phyloP scores from a whole-genome alignment of 64 coral and sea anemone genomes.

The Platygyra sinensis region DNA sequence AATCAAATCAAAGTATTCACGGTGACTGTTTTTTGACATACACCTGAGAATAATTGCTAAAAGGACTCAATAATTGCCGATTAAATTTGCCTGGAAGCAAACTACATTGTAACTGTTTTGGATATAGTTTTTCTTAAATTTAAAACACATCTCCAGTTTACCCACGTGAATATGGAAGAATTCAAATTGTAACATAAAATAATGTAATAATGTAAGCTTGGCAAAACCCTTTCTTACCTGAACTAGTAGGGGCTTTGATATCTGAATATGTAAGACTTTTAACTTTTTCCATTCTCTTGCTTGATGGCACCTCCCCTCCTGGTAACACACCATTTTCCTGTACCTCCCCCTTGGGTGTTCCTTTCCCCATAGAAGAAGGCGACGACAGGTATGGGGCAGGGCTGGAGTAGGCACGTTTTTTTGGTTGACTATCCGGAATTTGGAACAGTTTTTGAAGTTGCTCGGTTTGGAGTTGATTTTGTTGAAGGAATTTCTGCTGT shows the following conservation, averaged over 20 bases:
- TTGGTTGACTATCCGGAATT: slow-evolving; percentile 1
- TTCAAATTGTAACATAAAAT: too few relatives aligned
- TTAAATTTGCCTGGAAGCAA: too few relatives aligned
- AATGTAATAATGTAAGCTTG: neutral
- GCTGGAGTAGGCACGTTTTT: slow-evolving; percentile 24
- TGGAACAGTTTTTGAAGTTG: slow-evolving; percentile 30
- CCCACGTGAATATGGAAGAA: too few relatives aligned
- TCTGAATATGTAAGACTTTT: slow-evolving; percentile 26
- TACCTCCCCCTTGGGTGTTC: neutral
- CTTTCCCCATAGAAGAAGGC: neutral
- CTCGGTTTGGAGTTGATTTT: slow-evolving; percentile 45
- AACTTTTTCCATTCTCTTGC: neutral
- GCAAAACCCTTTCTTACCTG: neutral
- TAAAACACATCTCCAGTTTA: too few relatives aligned
- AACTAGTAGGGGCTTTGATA: neutral
- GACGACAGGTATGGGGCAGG: slow-evolving; percentile 18
- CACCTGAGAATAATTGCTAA: too few relatives aligned
- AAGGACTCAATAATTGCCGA: too few relatives aligned
- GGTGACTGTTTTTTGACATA: too few relatives aligned
- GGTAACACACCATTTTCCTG: slow-evolving; percentile 14
- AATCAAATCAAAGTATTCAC: too few relatives aligned
- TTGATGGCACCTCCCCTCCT: neutral
- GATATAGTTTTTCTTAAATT: too few relatives aligned
- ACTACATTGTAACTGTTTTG: too few relatives aligned
- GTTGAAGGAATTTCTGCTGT: slow-evolving; percentile 44